These are phyloP conservation scores for Smittia sp. DNA, from an alignment of 2,888 invertebrate species.

Conservation along the genomic window DNA sequence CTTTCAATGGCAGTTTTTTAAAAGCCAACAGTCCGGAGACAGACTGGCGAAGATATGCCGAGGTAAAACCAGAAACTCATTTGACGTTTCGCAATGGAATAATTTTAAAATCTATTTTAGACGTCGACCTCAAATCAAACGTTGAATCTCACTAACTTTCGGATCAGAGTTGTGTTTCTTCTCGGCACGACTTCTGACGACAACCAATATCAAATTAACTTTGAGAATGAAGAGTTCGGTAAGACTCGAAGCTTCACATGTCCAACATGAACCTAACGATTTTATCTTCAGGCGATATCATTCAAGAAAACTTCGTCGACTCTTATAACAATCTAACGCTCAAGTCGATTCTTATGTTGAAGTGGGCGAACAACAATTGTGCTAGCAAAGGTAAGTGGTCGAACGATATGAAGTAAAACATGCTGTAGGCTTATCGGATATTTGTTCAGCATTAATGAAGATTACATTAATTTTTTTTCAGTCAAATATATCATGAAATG, in stretches of 20 bases:
- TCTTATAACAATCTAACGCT: constrained; percentile 83
- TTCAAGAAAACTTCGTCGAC: constrained; percentile 80
- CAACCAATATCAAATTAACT: constrained; percentile 27
- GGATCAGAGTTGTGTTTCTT: constrained; percentile 21
- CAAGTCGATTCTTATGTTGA: constrained; percentile 80
- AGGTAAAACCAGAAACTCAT: not conserved
- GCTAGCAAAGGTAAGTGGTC: constrained; percentile 51
- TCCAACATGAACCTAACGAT: not conserved
- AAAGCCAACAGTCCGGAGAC: constrained; percentile 41
- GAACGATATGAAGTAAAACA: too few species aligned
- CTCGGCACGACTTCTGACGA: not conserved
- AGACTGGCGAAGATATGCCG: constrained; percentile 36
- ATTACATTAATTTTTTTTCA: constrained; percentile 43
- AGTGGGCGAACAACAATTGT: constrained; percentile 73
- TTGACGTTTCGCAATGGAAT: not conserved
- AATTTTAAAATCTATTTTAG: not conserved
- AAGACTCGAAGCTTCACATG: not conserved
- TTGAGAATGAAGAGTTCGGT: constrained; percentile 28
- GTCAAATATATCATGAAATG: constrained; percentile 76
- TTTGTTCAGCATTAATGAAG: not conserved
- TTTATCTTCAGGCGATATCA: constrained; percentile 62
- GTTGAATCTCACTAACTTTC: not conserved
- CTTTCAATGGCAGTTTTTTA: constrained; percentile 46
- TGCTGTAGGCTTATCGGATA: too few species aligned
- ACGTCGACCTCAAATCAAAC: not conserved